phyloP scores from a whole-genome alignment of 92 coral and sea anemone genomes.

The Porites cylindrica region DNA sequence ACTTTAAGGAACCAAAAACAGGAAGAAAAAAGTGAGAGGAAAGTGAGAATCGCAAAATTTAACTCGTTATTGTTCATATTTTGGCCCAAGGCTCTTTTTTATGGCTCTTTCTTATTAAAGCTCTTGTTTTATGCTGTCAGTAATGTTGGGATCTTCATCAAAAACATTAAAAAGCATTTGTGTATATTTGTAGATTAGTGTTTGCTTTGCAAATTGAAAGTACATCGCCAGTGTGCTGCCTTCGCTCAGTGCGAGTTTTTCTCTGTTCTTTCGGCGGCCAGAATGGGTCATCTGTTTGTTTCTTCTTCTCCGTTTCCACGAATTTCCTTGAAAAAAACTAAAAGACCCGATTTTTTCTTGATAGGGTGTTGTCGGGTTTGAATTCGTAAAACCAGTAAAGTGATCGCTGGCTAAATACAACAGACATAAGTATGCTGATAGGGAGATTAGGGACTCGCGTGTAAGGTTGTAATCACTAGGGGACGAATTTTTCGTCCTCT shows the following conservation, averaged over 20 bases:
- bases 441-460: not conserved
- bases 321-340: not conserved
- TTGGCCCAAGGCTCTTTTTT: not conserved
- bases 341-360: not conserved
- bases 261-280: too few relatives aligned
- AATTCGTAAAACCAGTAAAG: not conserved
- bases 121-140: not conserved
- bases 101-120: not conserved
- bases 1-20: too few relatives aligned
- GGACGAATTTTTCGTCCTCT: too few relatives aligned
- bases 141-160: not conserved
- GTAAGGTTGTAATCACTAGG: too few relatives aligned
- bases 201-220: conserved; percentile 13
- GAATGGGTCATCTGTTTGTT: not conserved
- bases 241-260: not conserved
- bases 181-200: conserved; percentile 13
- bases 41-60: too few relatives aligned
- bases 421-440: not conserved
- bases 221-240: not conserved
- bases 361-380: not conserved
- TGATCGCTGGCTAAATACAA: too few relatives aligned
- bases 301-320: not conserved
- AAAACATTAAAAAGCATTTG: not conserved
- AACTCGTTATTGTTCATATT: too few relatives aligned
- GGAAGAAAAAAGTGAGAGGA: too few relatives aligned